phyloP scores from a whole-genome alignment of 2,113 vertebrate genomes.

The Nerophis ophidion region DNA sequence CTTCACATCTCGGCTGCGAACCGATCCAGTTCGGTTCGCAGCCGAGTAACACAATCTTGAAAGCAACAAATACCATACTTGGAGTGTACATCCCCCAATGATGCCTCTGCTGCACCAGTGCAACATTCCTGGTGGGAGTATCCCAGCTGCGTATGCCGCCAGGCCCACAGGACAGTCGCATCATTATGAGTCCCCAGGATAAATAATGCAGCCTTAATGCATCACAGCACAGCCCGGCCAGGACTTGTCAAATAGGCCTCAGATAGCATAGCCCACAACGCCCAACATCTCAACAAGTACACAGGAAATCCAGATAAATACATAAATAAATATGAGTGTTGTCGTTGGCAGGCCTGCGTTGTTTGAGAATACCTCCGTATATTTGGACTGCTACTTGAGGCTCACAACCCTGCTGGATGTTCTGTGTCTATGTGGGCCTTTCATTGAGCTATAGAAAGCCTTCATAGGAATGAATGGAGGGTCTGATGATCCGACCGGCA shows the following conservation, averaged over 20 bases:
- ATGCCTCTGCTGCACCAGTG: conserved; percentile 1
- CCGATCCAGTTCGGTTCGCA: too few species aligned
- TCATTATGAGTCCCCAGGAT: conserved; percentile 59
- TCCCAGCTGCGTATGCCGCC: conserved; percentile 20
- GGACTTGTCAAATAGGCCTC: conserved; percentile 56
- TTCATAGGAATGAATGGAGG: conserved; percentile 47
- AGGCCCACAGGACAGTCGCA: conserved; percentile 54
- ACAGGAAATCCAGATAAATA: conserved; percentile 75
- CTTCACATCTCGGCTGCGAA: too few species aligned
- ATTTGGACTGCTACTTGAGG: conserved; percentile 69
- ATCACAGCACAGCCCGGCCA: conserved; percentile 31
- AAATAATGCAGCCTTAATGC: conserved; percentile 59
- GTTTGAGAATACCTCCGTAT: conserved; percentile 73
- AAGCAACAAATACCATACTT: background rate
- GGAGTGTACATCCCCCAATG: background rate
- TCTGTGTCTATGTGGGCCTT: conserved; percentile 60
- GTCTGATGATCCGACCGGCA: conserved; percentile 53
- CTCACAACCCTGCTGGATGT: conserved; percentile 45
- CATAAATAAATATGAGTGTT: conserved; percentile 72
- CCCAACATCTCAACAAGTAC: conserved; percentile 61
- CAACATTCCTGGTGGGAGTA: conserved; percentile 31
- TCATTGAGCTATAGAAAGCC: conserved; percentile 43
- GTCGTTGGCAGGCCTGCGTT: conserved; percentile 62
- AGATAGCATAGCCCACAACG: conserved; percentile 46
- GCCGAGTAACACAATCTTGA: conserved; percentile 3